Evolutionary conservation across 2,797 vertebrate species (phyloP), one percentile per base, ranked within the genome.

Genomic region (Takifugu ocellatus): DNA sequence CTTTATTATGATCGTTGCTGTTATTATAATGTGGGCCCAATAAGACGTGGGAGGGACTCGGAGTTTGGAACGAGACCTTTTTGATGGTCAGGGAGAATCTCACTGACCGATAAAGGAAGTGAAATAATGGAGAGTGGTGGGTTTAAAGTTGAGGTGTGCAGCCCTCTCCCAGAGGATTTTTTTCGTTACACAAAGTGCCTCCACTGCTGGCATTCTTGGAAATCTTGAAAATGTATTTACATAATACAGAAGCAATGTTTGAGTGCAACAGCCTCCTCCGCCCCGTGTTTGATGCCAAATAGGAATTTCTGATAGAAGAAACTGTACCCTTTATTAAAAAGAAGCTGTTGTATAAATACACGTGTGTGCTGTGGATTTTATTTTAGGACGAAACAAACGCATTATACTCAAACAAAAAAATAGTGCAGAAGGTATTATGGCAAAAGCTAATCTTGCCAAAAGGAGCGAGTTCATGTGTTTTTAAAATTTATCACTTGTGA

Each of bases 211-310:
- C 72, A 79, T 82, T 83, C 79, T 67, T 79, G 74, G 78, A 86
- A 84, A 84, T 78, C 74, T 74, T 54, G 54, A 76, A 75, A 49
- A 55, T 59, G 58, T 90, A 81, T 90, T 90, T 84, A 89, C 84
- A 91, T 77, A 69, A 77, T 46, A 89, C 52, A 82, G 65, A 66
- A 4, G 24, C 48, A 33, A 52, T 59, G 12, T 73, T 52, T 69
- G 71, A 82, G 75, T 74, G 73, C 78, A 85, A 77, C 84, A 88
- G 67, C 72, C 59, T 45, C 77, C 51, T 66, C 72, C 54, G 74
- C 50, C 49, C 51, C 60, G 58, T 91, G 90, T 91, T 92, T 92
- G 90, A 83, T 70, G 83, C 72, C 83, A 91, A 92, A 92, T 88
- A 90, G 16, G 36, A 63, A 71, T 78, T 81, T 80, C 78, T 82